A percentile compares a stretch with the other conserved stretches of the same genome.
Conservation (phyloP, 92 coral and sea anemone species). For the Porites cylindrica region DNA sequence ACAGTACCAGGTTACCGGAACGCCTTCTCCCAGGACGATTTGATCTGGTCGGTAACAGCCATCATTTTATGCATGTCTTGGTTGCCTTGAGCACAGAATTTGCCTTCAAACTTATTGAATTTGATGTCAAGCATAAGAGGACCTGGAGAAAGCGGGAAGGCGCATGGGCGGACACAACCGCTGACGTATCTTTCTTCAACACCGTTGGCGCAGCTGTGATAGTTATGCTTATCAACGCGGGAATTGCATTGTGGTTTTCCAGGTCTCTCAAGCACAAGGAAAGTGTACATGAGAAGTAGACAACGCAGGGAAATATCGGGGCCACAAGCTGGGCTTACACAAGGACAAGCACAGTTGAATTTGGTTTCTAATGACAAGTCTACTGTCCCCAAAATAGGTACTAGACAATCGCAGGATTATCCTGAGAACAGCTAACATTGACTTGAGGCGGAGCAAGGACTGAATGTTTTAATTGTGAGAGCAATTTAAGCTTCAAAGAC, state of each 20-base stretch:
- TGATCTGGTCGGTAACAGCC: conserved; percentile 71
- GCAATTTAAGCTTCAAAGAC: too few relatives aligned
- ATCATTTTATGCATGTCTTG: conserved; percentile 64
- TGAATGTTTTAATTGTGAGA: too few relatives aligned
- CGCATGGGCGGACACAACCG: conserved; percentile 19
- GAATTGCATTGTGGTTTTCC: conserved; percentile 38
- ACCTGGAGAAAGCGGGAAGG: background rate
- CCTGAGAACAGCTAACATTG: too few relatives aligned
- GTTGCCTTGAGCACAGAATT: conserved; percentile 58
- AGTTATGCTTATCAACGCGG: conserved; percentile 34
- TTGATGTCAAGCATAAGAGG: conserved; percentile 11
- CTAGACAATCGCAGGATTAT: too few relatives aligned
- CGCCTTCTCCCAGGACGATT: conserved; percentile 67
- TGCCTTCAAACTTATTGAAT: conserved; percentile 51
- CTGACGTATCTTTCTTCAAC: conserved; percentile 11
- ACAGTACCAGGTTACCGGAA: conserved; percentile 64
- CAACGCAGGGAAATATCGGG: too few relatives aligned
- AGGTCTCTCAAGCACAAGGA: conserved; percentile 6
- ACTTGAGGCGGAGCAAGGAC: too few relatives aligned
- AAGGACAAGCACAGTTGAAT: too few relatives aligned
- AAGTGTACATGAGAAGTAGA: background rate
- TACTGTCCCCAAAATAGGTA: too few relatives aligned
- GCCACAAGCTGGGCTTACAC: too few relatives aligned
- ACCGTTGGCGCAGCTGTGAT: conserved; percentile 29
- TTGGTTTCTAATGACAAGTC: too few relatives aligned